Base-by-base conservation (phyloP, 2,888 invertebrate genomes). In the Ophion obscuratus region DNA sequence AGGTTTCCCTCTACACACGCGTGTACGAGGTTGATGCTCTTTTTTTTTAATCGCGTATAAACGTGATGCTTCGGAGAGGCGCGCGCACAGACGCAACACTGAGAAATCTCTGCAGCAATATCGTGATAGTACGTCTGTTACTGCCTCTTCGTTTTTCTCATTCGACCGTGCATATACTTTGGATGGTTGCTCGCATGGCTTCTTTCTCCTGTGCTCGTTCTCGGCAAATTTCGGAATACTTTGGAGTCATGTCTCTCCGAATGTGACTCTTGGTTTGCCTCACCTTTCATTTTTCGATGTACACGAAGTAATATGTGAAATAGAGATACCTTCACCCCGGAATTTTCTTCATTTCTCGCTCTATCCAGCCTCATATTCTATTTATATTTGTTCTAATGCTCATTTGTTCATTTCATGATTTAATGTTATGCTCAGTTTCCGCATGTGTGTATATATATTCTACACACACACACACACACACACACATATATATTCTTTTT, bases 171-270 rank as follows among this genome's bases (percentile, higher is more conserved):
- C 86, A 80, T 81, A 40, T 40, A 40, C 83, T 59, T 82, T 59
- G 78, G 78, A 40, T 83, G 78, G 14, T 81, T 80, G 81, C 71
- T 85, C 84, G 62, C 77, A 73, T 81, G 83, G 76, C 61, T 59
- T 20, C 47, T 11, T 77, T 81, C 76, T 79, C 47, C 68, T 87
- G 78, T 73, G 71, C 83, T 47, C 73, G 66, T 85, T 70, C 74
- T 68, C 47, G 77, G 59, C 36, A 68, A 79, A 76, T 73, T 70
- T 47, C n/a, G 24, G 31, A 66, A 66, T 14, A n/a, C 44, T 40
- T 47, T 31, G 47, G 47, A 27, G 20, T 53, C 40, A 64, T 73
- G 64, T 53, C 24, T 17, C 24, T 40, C 24, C 27, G 7, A 64
- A 20, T 24, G 36, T 53, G 62, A 31, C 36, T 47, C 47, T 71